A percentile compares a stretch with the other conserved stretches of the same genome.
phyloP scores from a whole-genome alignment of 1,140 invertebrate genomes.

The Neodiprion virginianus region DNA sequence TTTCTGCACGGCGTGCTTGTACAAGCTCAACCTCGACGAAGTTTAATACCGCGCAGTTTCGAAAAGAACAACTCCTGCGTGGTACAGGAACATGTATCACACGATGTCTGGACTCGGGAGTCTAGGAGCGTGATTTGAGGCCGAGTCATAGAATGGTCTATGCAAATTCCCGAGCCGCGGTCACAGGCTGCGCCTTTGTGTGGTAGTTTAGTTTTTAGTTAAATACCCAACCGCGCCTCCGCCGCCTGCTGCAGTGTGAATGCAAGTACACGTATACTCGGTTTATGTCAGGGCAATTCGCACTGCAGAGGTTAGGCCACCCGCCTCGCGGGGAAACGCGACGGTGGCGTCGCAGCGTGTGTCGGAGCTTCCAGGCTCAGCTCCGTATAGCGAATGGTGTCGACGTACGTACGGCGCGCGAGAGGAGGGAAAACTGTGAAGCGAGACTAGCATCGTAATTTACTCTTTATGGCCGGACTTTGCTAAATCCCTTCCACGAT shows the following conservation, averaged over 20 bases:
- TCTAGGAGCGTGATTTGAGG: not conserved
- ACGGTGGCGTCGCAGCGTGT: not conserved
- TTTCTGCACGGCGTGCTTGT: too few relatives aligned
- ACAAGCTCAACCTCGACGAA: too few relatives aligned
- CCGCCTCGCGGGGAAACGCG: not conserved
- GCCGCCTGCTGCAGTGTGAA: not conserved
- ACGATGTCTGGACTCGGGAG: not conserved
- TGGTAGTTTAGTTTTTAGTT: conserved; percentile 24
- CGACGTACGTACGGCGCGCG: conserved; percentile 6
- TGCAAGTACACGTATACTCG: not conserved
- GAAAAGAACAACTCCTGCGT: too few relatives aligned
- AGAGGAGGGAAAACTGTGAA: conserved; percentile 42
- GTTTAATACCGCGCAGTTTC: too few relatives aligned
- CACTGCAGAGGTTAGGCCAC: not conserved
- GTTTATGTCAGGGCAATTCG: not conserved
- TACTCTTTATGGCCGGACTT: conserved; percentile 50
- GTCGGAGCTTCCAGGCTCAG: too few relatives aligned
- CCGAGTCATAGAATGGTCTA: conserved; percentile 13
- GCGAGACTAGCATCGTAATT: conserved; percentile 51
- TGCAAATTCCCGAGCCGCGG: conserved; percentile 15
- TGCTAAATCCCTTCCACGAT: conserved; percentile 43
- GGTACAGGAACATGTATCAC: not conserved
- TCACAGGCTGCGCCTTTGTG: conserved; percentile 26
- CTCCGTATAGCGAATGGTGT: not conserved
- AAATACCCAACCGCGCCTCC: conserved; percentile 11